A percentile compares a stretch with the other conserved stretches of the same genome.
Evolutionary conservation across 2,888 invertebrate species (phyloP).

Genomic region (Theristus sp.): DNA sequence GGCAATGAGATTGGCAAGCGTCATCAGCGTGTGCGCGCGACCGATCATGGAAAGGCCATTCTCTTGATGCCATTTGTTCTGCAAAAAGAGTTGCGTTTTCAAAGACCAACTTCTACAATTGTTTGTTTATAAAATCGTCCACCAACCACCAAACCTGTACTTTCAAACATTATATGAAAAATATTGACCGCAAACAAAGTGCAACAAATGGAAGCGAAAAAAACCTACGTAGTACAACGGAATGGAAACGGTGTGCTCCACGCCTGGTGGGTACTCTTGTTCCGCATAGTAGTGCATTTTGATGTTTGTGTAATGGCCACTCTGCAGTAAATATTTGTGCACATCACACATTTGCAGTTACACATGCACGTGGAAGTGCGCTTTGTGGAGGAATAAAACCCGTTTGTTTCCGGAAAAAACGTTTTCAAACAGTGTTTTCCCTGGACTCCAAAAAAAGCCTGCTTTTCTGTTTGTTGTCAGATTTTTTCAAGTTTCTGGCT

Average conservation of each 20-base stretch:
- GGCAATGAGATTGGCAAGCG: constrained; percentile 64
- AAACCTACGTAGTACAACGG: constrained; percentile 51
- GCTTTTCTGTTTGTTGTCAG: too few relatives aligned
- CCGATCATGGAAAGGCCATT: constrained; percentile 58
- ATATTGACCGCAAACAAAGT: too few relatives aligned
- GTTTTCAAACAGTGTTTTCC: too few relatives aligned
- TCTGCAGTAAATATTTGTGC: constrained; percentile 33
- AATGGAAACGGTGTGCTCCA: constrained; percentile 51
- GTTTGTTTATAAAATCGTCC: too few relatives aligned
- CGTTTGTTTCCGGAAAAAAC: too few relatives aligned
- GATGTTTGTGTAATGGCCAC: constrained; percentile 36
- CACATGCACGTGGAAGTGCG: too few relatives aligned
- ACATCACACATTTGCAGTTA: too few relatives aligned
- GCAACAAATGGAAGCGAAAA: not conserved
- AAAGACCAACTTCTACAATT: not conserved
- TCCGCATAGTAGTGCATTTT: constrained; percentile 56
- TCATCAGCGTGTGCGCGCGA: constrained; percentile 70
- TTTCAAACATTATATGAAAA: too few relatives aligned
- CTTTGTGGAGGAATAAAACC: too few relatives aligned
- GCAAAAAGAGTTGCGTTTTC: constrained; percentile 3
- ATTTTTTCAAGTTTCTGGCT: too few relatives aligned
- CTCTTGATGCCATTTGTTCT: constrained; percentile 39
- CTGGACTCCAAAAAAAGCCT: too few relatives aligned
- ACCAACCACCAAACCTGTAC: too few relatives aligned
- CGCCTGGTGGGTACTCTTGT: constrained; percentile 46